Conservation (phyloP, 2,888 invertebrate genomes). For the Geophilus truncorum region DNA sequence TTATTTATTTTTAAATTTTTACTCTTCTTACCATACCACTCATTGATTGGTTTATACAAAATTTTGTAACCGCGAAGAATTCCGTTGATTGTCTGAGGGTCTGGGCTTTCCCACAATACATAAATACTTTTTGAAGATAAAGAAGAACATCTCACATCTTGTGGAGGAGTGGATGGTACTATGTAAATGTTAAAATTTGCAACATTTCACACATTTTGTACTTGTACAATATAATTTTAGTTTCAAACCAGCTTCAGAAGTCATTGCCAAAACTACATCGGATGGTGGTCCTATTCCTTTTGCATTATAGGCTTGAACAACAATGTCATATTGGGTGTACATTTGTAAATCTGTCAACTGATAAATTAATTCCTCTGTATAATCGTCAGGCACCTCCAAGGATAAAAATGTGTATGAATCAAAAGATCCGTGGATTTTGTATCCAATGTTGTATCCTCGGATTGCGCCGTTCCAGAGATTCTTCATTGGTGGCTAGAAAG, state of each 20-base stretch:
- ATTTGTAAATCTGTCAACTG: constrained; percentile 51
- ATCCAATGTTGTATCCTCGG: constrained; percentile 69
- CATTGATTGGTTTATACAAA: constrained; percentile 40
- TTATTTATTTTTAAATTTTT: neutral
- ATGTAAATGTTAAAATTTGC: constrained; percentile 1
- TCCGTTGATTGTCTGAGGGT: constrained; percentile 61
- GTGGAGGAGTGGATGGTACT: constrained; percentile 73
- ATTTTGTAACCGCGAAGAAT: constrained; percentile 49
- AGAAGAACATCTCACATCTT: constrained; percentile 68
- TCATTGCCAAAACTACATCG: constrained; percentile 43
- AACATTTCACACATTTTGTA: neutral
- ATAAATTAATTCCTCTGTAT: constrained; percentile 38
- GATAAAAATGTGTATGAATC: constrained; percentile 32
- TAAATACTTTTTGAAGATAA: constrained; percentile 69
- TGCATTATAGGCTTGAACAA: constrained; percentile 46
- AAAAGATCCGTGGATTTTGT: constrained; percentile 44
- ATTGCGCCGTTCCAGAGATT: constrained; percentile 69
- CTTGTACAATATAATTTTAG: constrained; percentile 33
- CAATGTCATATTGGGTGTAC: constrained; percentile 47
- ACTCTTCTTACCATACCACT: constrained; percentile 36
- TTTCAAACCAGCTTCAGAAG: constrained; percentile 48
- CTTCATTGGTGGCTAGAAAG: constrained; percentile 56
- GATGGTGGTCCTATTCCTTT: constrained; percentile 47
- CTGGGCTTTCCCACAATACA: constrained; percentile 68
- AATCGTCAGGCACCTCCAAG: constrained; percentile 36